These are phyloP conservation scores for Naja naja DNA, from an alignment of 2,113 vertebrate species.

Conservation along the genomic window DNA sequence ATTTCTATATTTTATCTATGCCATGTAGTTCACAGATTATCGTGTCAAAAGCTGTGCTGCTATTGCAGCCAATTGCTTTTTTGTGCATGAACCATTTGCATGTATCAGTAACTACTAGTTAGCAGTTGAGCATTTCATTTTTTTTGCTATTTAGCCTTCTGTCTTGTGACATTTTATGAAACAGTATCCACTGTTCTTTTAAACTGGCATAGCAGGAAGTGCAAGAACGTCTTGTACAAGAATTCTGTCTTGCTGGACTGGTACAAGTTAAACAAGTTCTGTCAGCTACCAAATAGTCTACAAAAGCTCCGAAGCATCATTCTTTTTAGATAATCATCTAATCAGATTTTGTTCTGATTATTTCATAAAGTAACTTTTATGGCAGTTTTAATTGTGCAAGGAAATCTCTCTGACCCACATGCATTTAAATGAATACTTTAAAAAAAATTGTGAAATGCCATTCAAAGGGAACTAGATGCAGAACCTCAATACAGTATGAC, in stretches of 20 bases:
- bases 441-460: neutral
- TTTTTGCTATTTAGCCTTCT: neutral
- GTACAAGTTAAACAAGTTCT: neutral
- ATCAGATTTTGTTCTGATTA: neutral
- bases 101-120: neutral
- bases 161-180: neutral
- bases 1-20: neutral
- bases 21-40: neutral
- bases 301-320: neutral
- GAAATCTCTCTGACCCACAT: neutral
- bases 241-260: neutral
- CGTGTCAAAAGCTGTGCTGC: neutral
- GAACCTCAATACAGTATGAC: neutral
- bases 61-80: neutral
- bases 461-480: neutral
- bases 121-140: neutral
- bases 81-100: neutral
- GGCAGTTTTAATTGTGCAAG: neutral
- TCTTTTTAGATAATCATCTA: neutral
- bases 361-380: neutral
- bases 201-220: neutral
- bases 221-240: neutral
- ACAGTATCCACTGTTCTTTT: neutral
- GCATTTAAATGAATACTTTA: neutral
- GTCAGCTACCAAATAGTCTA: neutral